phyloP scores from a whole-genome alignment of 2,113 vertebrate genomes.

The Gnathonemus longibarbis region DNA sequence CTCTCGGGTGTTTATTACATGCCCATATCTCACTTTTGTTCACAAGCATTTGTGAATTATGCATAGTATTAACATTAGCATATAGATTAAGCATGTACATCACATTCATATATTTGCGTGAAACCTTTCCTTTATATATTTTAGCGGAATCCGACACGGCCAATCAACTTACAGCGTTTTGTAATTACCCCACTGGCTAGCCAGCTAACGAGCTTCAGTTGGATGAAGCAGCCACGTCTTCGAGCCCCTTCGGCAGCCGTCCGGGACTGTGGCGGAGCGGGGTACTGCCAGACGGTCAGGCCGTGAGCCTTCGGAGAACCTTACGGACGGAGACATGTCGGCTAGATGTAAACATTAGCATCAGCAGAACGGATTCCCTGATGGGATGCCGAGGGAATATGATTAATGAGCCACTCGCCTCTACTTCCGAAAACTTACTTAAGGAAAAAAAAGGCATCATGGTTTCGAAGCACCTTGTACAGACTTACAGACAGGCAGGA shows the following conservation, averaged over 20 bases:
- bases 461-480: background rate
- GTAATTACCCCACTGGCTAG: background rate
- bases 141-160: background rate
- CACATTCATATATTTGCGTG: background rate
- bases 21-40: background rate
- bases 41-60: background rate
- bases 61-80: background rate
- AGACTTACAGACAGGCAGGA: background rate
- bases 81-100: background rate
- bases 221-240: background rate
- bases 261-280: slow-evolving; percentile 28
- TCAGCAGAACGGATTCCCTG: slow-evolving; percentile 53
- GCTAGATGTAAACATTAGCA: slow-evolving; percentile 49
- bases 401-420: background rate
- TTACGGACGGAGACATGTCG: slow-evolving; percentile 21
- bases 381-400: slow-evolving; percentile 44
- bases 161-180: background rate
- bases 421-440: background rate
- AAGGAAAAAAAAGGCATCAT: slow-evolving; percentile 3
- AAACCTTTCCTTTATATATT: background rate
- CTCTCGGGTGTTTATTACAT: background rate
- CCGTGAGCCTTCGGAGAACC: background rate
- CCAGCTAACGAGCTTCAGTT: background rate
- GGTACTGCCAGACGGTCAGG: background rate
- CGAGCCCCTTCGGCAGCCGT: background rate